Evolutionary conservation across 2,113 vertebrate species (phyloP).

Genomic region (Chiloscyllium plagiosum): DNA sequence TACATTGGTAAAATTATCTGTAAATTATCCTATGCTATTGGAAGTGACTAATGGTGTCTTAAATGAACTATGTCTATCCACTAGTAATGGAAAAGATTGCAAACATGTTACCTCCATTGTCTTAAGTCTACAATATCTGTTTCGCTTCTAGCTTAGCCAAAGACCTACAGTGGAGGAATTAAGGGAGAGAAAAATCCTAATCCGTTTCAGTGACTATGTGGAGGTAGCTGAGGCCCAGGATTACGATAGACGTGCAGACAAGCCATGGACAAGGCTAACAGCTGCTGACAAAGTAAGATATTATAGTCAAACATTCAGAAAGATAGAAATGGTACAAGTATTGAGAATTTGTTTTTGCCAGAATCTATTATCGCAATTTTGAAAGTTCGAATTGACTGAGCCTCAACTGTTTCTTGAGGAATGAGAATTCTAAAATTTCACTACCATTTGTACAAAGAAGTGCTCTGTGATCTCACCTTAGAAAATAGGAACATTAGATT

Average conservation of each 20-base stretch:
- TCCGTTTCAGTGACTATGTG: constrained; percentile 95
- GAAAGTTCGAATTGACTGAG: background rate
- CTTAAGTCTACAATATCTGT: background rate
- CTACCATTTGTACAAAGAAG: background rate
- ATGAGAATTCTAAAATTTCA: background rate
- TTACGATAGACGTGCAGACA: constrained; percentile 90
- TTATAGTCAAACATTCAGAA: background rate
- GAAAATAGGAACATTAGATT: background rate
- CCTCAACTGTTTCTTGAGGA: background rate
- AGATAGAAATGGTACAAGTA: background rate
- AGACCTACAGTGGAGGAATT: constrained; percentile 95
- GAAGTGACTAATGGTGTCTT: background rate
- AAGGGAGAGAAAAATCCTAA: constrained; percentile 90
- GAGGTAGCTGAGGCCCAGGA: constrained; percentile 94
- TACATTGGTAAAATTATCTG: background rate
- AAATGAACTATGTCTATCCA: background rate
- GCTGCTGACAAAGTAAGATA: constrained; percentile 86
- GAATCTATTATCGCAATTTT: background rate
- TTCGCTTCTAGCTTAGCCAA: constrained; percentile 76
- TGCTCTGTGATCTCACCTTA: background rate
- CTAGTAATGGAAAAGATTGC: background rate
- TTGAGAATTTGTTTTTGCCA: background rate
- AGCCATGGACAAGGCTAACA: constrained; percentile 95
- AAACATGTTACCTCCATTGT: background rate
- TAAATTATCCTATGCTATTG: background rate